Evolutionary conservation across 1,140 invertebrate species (phyloP), one percentile per base, ranked within the genome.

Genomic region (Pararge aegeria): DNA sequence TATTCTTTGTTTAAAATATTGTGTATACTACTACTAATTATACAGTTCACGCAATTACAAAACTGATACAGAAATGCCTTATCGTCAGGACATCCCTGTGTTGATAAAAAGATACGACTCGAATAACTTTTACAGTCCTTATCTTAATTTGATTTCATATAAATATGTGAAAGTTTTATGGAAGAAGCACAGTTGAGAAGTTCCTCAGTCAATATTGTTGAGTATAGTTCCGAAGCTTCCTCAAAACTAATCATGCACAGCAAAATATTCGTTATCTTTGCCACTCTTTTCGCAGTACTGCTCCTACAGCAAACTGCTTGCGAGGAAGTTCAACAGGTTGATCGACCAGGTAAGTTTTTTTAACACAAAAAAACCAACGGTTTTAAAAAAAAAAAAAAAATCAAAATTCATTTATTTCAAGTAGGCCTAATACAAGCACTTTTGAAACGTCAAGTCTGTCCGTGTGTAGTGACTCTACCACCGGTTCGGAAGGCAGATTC

Each of bases 101-200:
- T 13, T 15, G 38, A 42, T 42, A 42, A 50, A 50, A 13, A 5
- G 6, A 29, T 27, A 42, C 9, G 13, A 42, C 5, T 42, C 3
- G 18, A 18, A 18, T 18, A 18, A 42, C 18, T 42, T 15, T 42
- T 34, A 34, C 30, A 34, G 10, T 12, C 12, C 19, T 55, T 56
- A 56, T 56, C 55, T 49, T 37, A 29, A 37, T 12, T 10, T 3
- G n/a, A 10, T 49, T 50, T 57, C n/a, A 40, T 57, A 57, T 57
- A 57, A 57, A 57, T 50, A 57, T 15, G 1, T 4, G 2, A 10
- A 18, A 50, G 4, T 18, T 16, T 15, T 5, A 0, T 27, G 16
- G 9, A 13, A 50, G 13, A n/a, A 16, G 1, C 19, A 57, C 20
- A 57, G 27, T 56, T 38, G 19, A 56, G 13, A 20, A 57, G 44